Base-by-base conservation (phyloP, 2,113 vertebrate species). In the Solea solea region DNA sequence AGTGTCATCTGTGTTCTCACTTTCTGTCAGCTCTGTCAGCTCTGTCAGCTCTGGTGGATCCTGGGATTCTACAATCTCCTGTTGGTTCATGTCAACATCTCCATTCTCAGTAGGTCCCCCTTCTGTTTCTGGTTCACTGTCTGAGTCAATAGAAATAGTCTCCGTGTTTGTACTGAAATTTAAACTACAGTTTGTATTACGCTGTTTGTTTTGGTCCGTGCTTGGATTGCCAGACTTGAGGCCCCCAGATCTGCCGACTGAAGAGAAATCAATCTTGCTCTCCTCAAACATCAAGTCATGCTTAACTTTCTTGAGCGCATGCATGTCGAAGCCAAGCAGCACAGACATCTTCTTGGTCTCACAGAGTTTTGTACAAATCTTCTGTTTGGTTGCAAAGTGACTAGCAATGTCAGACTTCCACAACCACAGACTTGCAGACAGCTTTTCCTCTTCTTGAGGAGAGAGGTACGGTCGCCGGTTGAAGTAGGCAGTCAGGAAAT, bases 361-460 rank as follows among this genome's bases (percentile, higher is more conserved):
- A 71, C 97, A 97, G 50, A 93, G 93, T 69, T 90, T 87, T 53
- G 95, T 92, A 21, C 97, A 99, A 21, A 92, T 92, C 82, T 91
- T 96, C 74, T 93, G 95, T 79, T 96, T 96, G 78, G 92, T 93
- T 76, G 94, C 94, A 52, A 99, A 99, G 78, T 99, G 97, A 78
- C 93, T 95, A 0, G 96, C 90, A 5, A 99, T 96, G 73, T 99
- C 97, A 0, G 96, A 96, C 63, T 98, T 99, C 98, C 98, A 98
- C 10, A 99, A 90, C 96, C 96, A 98, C 64, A 99, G 85, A 65
- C 94, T 96, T 52, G 95, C 94, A 0, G 97, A 97, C 62, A 99
- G 90, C 90, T 97, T 98, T 56, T 97, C 96, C 8, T 97, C 95
- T 82, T 99, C 98, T 28, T 94, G 92, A 69, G 93, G 84, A 61